Base-by-base conservation (phyloP, 2,113 vertebrate genomes). In the Romanogobio albipinnatus region DNA sequence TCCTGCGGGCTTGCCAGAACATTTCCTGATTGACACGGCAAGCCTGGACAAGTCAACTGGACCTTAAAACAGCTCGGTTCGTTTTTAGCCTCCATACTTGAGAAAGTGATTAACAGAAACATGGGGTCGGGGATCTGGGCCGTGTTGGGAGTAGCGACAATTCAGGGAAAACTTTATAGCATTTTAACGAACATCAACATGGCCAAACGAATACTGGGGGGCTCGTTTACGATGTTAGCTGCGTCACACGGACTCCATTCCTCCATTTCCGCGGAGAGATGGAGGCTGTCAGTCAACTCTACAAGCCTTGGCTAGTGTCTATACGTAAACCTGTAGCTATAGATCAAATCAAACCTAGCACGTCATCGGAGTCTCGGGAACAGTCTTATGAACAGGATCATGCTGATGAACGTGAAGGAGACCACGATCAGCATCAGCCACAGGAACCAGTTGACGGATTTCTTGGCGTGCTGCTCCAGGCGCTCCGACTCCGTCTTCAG, bases 381-480 rank as follows among this genome's bases (percentile, higher is more conserved):
- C 84, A 99, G 94, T 49, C 98, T 93, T 84, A 99, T 99, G 86
- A 99, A 99, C 77, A 99, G 96, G 89, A 99, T 99, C 97, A 98
- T 98, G 88, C 96, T 97, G 89, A 99, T 99, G 88, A 99, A 99
- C 84, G 95, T 95, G 89, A 97, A 98, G 82, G 97, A 99, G 81
- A 99, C 98, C 0, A 98, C 83, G 45, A 99, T 95, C 10, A 99
- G 93, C 97, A 99, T 97, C 29, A 98, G 93, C 98, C 98, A 99
- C 17, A 99, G 93, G 3, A 99, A 93, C 98, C 97, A 99, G 95
- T 99, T 98, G 86, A 99, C 97, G 0, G 98, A 98, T 90, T 99
- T 99, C 94, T 98, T 98, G 0, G 98, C 92, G 0, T 99, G 98
- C 88, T 99, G 97, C 82, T 99, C 98, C 80, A 99, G 85, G 0